These are phyloP conservation scores for Deroptyus accipitrinus DNA, from an alignment of 2,113 vertebrate genomes.

Conservation along the genomic window DNA sequence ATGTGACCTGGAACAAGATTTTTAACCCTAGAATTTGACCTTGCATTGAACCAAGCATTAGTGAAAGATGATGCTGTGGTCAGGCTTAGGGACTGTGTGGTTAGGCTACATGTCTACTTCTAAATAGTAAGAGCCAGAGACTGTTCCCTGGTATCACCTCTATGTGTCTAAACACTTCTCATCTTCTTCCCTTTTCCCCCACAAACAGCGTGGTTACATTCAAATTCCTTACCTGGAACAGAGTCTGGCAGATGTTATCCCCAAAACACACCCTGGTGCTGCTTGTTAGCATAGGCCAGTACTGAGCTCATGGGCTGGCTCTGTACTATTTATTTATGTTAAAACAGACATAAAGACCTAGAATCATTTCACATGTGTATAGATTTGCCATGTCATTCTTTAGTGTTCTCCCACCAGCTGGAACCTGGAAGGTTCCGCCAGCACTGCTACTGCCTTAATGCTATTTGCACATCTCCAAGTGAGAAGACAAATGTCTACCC, in stretches of 20 bases:
- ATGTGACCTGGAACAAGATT: neutral
- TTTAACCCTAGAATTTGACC: neutral
- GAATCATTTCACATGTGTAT: neutral
- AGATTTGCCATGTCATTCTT: neutral
- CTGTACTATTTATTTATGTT: neutral
- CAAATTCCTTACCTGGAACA: neutral
- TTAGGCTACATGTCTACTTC: neutral
- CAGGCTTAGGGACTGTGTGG: neutral
- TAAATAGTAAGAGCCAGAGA: neutral
- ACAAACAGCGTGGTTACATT: neutral
- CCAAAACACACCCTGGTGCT: neutral
- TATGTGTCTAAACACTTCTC: fast-evolving
- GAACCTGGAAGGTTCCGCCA: neutral
- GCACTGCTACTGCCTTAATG: neutral
- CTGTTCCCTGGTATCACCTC: neutral
- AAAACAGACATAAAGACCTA: neutral
- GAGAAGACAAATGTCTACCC: neutral
- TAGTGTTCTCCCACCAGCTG: neutral
- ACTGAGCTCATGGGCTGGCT: neutral
- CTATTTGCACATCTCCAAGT: neutral
- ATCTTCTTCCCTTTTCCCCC: neutral
- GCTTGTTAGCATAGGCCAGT: neutral
- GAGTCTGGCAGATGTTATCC: neutral
- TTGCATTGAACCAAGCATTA: neutral
- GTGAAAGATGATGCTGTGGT: neutral